A percentile compares a stretch with the other conserved stretches of the same genome.
phyloP scores from a whole-genome alignment of 2,113 vertebrate species.

The Mobula birostris region DNA sequence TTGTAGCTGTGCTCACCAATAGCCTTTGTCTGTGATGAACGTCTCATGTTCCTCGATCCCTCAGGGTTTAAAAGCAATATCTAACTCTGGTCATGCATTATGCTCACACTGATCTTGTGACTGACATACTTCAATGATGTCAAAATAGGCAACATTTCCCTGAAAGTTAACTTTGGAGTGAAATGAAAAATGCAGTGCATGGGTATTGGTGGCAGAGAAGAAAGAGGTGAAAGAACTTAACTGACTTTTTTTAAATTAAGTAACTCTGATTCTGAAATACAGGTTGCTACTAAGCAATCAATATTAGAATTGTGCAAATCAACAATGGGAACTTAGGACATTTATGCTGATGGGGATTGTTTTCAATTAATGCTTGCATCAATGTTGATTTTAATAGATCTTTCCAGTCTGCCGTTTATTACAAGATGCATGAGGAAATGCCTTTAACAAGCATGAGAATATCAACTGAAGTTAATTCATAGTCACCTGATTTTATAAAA shows the following conservation, averaged over 20 bases:
- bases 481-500: background rate
- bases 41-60: no score
- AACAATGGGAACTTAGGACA: background rate
- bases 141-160: no score
- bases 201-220: background rate
- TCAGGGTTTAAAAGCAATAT: no score
- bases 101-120: no score
- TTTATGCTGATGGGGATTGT: background rate
- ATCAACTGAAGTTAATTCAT: background rate
- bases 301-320: background rate
- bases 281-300: background rate
- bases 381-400: background rate
- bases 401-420: background rate
- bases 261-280: background rate
- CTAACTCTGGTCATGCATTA: no score
- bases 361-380: background rate
- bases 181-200: background rate
- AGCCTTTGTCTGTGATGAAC: no score
- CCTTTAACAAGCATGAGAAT: background rate
- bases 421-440: background rate
- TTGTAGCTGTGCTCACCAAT: no score
- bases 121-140: no score
- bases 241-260: background rate
- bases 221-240: background rate
- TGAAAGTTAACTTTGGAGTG: background rate